Base-by-base conservation (phyloP, 2,113 vertebrate genomes). In the Hystrix brachyura region DNA sequence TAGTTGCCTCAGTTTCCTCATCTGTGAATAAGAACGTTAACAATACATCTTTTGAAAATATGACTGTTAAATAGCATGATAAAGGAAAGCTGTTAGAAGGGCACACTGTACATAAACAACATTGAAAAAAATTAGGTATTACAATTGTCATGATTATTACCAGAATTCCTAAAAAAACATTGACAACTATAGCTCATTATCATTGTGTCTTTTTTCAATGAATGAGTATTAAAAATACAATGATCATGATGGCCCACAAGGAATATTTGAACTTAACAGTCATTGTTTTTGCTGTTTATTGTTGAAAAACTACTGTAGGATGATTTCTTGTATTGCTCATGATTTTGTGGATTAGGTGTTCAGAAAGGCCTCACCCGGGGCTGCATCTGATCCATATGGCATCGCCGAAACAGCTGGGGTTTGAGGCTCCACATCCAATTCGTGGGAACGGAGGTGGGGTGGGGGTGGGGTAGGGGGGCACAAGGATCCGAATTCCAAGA, bases 1-100 rank as follows among this genome's bases (percentile, higher is more conserved):
- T 90, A 48, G 11, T 97, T 83, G 27, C 32, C 46, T 83, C 6
- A 48, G 27, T 90, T 86, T 95, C 9, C 23, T 90, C 71, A 87
- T n/a, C 57, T 97, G 23, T 82, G 90, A 92, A 83, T 79, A 43
- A 43, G 23, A 46, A 67, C 67, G 48, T n/a, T 59, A 74, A 53
- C 17, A 88, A n/a, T 76, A 91, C 32, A 10, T 29, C 79, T 34
- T 87, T 62, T 18, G n/a, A 62, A 62, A 17, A 0, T 57, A 5
- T 59, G 69, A 69, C 34, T 60, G 62, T 89, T 91, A 91, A 71
- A 85, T 81, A 86, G 12, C 15, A 19, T 38, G 55, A 93, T 57
- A 60, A 86, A 72, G 51, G 51, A 95, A 95, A 72, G 8, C 3
- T 81, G 11, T 80, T 57, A 6, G 32, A 71, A 87, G n/a, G 82